A percentile compares a stretch with the other conserved stretches of the same genome.
These are phyloP conservation scores for Osmerus eperlanus DNA, from an alignment of 2,113 vertebrate species.

Conservation along the genomic window DNA sequence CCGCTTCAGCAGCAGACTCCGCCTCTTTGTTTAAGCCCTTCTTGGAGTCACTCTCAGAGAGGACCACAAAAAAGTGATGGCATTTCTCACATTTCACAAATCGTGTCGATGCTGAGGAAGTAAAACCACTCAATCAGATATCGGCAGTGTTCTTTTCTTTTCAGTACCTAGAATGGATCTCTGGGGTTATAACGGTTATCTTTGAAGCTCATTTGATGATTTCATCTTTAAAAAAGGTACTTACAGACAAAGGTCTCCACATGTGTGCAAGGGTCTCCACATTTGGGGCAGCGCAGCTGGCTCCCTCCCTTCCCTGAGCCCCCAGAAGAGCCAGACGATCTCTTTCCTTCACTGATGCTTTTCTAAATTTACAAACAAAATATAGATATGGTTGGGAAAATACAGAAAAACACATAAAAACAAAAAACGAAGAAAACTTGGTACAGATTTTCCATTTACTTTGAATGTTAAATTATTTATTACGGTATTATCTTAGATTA, in stretches of 20 bases:
- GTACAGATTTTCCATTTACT: not conserved
- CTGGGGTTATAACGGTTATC: not conserved
- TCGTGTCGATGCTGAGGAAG: constrained; percentile 84
- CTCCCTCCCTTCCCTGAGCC: constrained; percentile 90
- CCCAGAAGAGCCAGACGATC: constrained; percentile 81
- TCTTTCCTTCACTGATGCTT: constrained; percentile 81
- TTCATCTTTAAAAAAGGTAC: constrained; percentile 51
- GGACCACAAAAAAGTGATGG: constrained; percentile 98
- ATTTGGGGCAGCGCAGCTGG: constrained; percentile 94
- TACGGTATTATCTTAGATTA: not conserved
- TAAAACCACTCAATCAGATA: not conserved
- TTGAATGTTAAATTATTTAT: not conserved
- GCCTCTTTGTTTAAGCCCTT: constrained; percentile 93
- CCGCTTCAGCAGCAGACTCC: constrained; percentile 89
- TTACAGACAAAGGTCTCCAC: constrained; percentile 98
- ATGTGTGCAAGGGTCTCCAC: constrained; percentile 92
- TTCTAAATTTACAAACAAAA: constrained; percentile 70
- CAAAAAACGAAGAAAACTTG: no score
- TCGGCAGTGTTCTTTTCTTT: not conserved
- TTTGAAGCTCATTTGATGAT: not conserved
- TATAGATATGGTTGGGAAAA: not conserved
- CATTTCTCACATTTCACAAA: constrained; percentile 99
- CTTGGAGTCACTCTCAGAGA: constrained; percentile 95
- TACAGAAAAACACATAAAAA: not conserved
- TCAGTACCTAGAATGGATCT: not conserved